These are phyloP conservation scores for Bucorvus abyssinicus DNA, from an alignment of 2,797 vertebrate species.

Conservation along the genomic window DNA sequence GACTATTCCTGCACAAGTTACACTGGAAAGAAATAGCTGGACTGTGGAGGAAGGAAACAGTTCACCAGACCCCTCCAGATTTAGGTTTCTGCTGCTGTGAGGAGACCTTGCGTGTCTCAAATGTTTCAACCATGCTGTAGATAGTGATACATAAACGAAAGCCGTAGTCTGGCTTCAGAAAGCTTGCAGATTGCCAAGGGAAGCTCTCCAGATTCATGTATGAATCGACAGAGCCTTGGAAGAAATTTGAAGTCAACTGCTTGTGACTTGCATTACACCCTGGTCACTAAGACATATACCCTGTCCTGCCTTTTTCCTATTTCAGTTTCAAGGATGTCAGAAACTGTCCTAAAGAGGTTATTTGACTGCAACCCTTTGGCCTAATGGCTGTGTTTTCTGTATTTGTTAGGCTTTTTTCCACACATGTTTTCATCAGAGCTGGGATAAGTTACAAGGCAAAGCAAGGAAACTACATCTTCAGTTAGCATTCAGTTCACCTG, in stretches of 20 bases:
- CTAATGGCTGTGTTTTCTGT: not conserved
- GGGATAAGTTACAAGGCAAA: not conserved
- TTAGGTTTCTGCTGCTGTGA: not conserved
- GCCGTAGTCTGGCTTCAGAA: not conserved
- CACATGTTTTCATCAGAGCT: not conserved
- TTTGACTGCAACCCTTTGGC: not conserved
- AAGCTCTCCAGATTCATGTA: not conserved
- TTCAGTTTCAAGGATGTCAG: not conserved
- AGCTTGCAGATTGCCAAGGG: not conserved
- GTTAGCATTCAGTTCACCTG: not conserved
- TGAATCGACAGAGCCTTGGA: not conserved
- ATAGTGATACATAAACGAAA: not conserved
- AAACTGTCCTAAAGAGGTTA: not conserved
- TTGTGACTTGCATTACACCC: not conserved
- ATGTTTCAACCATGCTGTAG: not conserved
- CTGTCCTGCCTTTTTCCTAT: not conserved
- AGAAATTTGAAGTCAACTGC: not conserved
- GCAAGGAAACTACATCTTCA: not conserved
- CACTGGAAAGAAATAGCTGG: not conserved
- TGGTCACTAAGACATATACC: not conserved
- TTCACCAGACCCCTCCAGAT: not conserved
- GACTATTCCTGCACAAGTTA: too few species aligned
- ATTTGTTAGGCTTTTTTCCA: not conserved
- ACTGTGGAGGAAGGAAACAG: not conserved
- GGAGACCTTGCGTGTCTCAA: not conserved